Percentiles rank a stretch among this genome's conserved stretches.
Evolutionary conservation across 2,888 invertebrate species (phyloP).

Genomic region (Bhutanitis thaidina): DNA sequence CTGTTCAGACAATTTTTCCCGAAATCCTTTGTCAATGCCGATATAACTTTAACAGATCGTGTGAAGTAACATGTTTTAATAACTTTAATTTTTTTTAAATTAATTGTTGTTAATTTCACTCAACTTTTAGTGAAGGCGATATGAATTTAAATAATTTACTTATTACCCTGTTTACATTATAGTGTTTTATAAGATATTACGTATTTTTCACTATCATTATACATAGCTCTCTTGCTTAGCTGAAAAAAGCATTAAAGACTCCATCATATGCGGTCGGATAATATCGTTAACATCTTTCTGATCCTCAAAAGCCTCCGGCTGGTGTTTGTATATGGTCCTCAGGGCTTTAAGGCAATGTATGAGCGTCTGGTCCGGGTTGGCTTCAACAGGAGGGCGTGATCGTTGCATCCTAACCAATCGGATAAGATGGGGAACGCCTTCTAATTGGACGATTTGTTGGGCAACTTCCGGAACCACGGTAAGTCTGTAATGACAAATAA

Average conservation of each 20-base stretch:
- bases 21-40: no score
- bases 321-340: slow-evolving; percentile 68
- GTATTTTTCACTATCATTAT: slow-evolving; percentile 46
- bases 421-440: slow-evolving; percentile 83
- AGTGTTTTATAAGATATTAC: background rate
- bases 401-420: slow-evolving; percentile 82
- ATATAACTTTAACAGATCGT: no score
- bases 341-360: slow-evolving; percentile 70
- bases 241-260: slow-evolving; percentile 89
- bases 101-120: no score
- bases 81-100: no score
- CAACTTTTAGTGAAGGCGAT: no score
- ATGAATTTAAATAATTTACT: background rate
- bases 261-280: slow-evolving; percentile 86
- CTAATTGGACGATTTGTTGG: slow-evolving; percentile 83
- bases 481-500: slow-evolving; percentile 78
- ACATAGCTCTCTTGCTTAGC: slow-evolving; percentile 90
- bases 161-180: slow-evolving; percentile 1
- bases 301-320: slow-evolving; percentile 58
- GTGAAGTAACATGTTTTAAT: no score
- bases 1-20: no score
- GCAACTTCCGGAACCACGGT: slow-evolving; percentile 84
- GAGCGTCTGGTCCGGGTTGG: slow-evolving; percentile 66
- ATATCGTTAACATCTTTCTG: slow-evolving; percentile 85
- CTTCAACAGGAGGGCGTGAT: slow-evolving; percentile 51